phyloP scores from a whole-genome alignment of 2,113 vertebrate genomes.

The Nematolebias whitei region DNA sequence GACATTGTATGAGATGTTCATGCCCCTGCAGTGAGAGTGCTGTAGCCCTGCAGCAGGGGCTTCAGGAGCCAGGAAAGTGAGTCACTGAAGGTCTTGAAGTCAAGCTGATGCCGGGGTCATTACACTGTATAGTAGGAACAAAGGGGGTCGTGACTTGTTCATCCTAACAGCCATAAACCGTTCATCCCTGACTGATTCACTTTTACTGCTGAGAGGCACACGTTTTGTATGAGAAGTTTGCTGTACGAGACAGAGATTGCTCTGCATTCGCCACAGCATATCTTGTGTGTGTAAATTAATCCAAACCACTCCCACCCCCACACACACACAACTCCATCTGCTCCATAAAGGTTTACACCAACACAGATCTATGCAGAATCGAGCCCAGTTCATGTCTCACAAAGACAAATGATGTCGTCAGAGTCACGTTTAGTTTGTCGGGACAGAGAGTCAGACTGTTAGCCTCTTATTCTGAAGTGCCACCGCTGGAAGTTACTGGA shows the following conservation, averaged over 20 bases:
- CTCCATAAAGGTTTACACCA: constrained; percentile 58
- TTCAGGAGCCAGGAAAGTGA: constrained; percentile 33
- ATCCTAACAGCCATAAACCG: constrained; percentile 59
- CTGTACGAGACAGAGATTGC: constrained; percentile 75
- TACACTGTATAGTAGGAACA: not conserved
- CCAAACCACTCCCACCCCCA: constrained; percentile 45
- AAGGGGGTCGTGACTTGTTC: constrained; percentile 27
- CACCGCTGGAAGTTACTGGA: constrained; percentile 45
- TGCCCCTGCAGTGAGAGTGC: constrained; percentile 29
- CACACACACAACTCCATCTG: not conserved
- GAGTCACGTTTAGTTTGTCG: constrained; percentile 17
- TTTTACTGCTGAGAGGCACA: constrained; percentile 78
- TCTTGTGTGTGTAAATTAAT: constrained; percentile 84
- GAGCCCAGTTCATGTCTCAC: constrained; percentile 38
- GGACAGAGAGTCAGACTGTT: constrained; percentile 73
- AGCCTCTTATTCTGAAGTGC: constrained; percentile 73
- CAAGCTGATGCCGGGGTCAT: constrained; percentile 8
- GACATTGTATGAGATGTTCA: constrained; percentile 21
- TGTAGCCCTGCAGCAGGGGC: constrained; percentile 16
- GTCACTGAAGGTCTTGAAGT: constrained; percentile 26
- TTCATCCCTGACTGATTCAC: constrained; percentile 66
- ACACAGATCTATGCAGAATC: constrained; percentile 78
- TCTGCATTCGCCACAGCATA: constrained; percentile 88
- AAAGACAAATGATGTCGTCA: constrained; percentile 61
- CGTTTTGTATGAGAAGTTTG: constrained; percentile 81